Conservation (phyloP, 1,140 invertebrate genomes). For the Saccostrea cuccullata region DNA sequence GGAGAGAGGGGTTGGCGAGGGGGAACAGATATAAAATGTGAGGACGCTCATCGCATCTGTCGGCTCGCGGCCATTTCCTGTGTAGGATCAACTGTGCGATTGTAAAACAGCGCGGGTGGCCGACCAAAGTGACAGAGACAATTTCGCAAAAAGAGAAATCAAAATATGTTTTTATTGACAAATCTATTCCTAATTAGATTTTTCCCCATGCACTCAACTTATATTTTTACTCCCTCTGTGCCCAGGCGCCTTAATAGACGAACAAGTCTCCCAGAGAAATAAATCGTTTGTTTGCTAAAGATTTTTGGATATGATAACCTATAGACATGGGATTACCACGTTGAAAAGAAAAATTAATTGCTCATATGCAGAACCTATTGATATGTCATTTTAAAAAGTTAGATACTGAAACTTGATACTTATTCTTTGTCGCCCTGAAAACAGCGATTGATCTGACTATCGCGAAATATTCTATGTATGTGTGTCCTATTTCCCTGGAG, state of each 20-base stretch:
- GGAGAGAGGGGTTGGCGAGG: constrained; percentile 8
- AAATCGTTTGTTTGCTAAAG: neutral
- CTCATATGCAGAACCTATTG: constrained; percentile 1
- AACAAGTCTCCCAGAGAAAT: neutral
- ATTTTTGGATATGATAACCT: neutral
- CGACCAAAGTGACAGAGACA: constrained; percentile 7
- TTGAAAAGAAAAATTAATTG: constrained; percentile 2
- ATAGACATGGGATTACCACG: neutral
- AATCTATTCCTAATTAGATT: neutral
- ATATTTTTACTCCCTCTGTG: neutral
- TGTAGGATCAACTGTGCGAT: neutral
- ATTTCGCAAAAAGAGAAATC: neutral
- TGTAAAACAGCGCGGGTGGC: neutral
- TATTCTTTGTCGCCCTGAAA: neutral
- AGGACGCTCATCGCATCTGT: neutral
- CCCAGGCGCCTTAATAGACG: neutral
- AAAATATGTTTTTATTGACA: constrained; percentile 10
- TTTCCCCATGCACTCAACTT: neutral
- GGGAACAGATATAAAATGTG: neutral
- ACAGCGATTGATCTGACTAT: neutral
- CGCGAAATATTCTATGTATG: too few relatives aligned
- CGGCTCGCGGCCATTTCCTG: neutral
- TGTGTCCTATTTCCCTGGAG: too few relatives aligned
- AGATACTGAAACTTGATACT: neutral
- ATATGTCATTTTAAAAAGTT: constrained; percentile 7